Percentiles rank a stretch among this genome's conserved stretches.
These are phyloP conservation scores for Microctonus hyperodae DNA, from an alignment of 2,888 invertebrate genomes.

Conservation along the genomic window DNA sequence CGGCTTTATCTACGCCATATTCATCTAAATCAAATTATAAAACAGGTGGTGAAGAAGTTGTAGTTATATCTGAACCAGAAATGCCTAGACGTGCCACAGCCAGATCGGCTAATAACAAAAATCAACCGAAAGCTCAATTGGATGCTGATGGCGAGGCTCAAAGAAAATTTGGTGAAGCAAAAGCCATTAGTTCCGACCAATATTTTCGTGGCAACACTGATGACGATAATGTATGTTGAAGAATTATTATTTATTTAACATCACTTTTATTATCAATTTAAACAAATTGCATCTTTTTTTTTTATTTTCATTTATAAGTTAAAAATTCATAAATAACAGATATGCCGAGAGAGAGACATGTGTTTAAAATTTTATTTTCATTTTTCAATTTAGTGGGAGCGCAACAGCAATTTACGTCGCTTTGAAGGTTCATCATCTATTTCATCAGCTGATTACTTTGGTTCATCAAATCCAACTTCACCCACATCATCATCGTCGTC, in stretches of 20 bases:
- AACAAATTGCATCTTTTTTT: neutral
- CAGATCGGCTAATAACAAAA: slow-evolving; percentile 41
- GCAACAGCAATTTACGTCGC: slow-evolving; percentile 69
- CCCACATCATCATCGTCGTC: slow-evolving; percentile 44
- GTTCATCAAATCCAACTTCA: slow-evolving; percentile 65
- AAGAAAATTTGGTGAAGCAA: slow-evolving; percentile 96
- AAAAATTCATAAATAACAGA: no score
- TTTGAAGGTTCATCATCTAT: slow-evolving; percentile 96
- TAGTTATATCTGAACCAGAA: slow-evolving; percentile 61
- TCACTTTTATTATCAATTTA: no score
- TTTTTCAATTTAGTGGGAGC: slow-evolving; percentile 63
- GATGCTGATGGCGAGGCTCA: slow-evolving; percentile 78
- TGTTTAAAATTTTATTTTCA: no score
- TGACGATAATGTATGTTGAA: slow-evolving; percentile 64
- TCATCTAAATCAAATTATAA: slow-evolving; percentile 43
- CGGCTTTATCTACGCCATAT: slow-evolving; percentile 46
- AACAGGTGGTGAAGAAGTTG: slow-evolving; percentile 58
- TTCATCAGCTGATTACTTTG: slow-evolving; percentile 96
- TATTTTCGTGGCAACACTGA: slow-evolving; percentile 82
- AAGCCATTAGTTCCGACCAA: slow-evolving; percentile 97
- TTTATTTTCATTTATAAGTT: neutral
- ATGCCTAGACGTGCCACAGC: slow-evolving; percentile 47
- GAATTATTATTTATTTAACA: no score
- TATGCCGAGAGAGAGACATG: no score
- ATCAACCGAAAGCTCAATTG: slow-evolving; percentile 42